phyloP scores from a whole-genome alignment of 2,113 vertebrate genomes.

The Misgurnus mizolepis region DNA sequence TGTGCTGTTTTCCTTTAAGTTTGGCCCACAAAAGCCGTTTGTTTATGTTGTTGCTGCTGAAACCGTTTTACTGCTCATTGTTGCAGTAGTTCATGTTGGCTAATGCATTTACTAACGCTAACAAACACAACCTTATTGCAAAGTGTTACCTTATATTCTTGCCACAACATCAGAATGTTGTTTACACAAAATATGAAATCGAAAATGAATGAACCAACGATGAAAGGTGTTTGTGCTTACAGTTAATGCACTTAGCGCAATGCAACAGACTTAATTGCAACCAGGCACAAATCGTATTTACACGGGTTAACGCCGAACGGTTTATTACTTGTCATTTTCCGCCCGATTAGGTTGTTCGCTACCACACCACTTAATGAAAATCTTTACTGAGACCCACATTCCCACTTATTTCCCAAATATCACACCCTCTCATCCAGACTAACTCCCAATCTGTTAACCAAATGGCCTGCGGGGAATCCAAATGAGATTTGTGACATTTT shows the following conservation, averaged over 20 bases:
- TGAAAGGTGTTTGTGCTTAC: not conserved
- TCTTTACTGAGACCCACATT: not conserved
- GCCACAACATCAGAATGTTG: conserved; percentile 1
- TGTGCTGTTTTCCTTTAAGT: too few relatives aligned
- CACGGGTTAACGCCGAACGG: too few relatives aligned
- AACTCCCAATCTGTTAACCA: not conserved
- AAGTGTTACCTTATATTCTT: not conserved
- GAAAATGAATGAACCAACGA: not conserved
- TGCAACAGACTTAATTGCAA: not conserved
- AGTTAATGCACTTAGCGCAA: not conserved
- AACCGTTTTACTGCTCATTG: too few relatives aligned
- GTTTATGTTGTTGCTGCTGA: too few relatives aligned
- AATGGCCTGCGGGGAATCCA: not conserved
- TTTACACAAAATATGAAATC: not conserved
- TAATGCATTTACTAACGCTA: too few relatives aligned
- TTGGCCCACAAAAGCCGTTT: too few relatives aligned
- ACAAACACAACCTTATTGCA: too few relatives aligned
- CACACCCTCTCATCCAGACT: not conserved
- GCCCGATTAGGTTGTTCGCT: too few relatives aligned
- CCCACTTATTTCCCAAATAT: not conserved
- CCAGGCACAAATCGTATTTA: not conserved
- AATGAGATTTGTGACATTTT: conserved; percentile 27
- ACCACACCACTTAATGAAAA: not conserved
- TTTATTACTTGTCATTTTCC: too few relatives aligned
- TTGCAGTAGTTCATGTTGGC: too few relatives aligned